Evolutionary conservation across 2,888 invertebrate species (phyloP).

Genomic region (Philonicus albiceps): DNA sequence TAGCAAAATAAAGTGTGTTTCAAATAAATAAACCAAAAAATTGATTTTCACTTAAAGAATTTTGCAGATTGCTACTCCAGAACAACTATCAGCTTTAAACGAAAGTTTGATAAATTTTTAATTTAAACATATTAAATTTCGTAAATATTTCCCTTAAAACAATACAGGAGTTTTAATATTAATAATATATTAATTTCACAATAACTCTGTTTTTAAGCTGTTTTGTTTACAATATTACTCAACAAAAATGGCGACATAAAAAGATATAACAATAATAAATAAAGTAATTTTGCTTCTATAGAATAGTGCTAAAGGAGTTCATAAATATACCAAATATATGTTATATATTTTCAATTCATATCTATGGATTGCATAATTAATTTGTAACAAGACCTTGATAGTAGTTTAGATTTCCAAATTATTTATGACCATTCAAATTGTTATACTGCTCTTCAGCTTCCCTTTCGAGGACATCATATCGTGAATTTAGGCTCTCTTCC

Average conservation of each 20-base stretch:
- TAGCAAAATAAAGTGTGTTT: no score
- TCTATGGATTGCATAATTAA: not conserved
- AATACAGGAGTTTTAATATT: not conserved
- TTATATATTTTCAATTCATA: not conserved
- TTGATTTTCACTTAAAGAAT: no score
- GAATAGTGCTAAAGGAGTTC: not conserved
- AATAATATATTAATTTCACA: not conserved
- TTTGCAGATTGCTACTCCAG: no score
- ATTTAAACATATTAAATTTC: no score
- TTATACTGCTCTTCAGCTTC: conserved; percentile 47
- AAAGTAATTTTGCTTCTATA: not conserved
- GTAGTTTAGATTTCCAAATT: not conserved
- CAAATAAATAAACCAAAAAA: no score
- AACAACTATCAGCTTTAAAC: no score
- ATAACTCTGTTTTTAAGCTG: not conserved
- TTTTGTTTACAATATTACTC: not conserved
- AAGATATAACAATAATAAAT: not conserved
- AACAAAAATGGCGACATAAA: not conserved
- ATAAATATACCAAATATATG: not conserved
- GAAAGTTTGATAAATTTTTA: no score
- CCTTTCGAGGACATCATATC: conserved; percentile 45
- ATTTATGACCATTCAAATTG: not conserved
- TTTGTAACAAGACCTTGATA: not conserved
- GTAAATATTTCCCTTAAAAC: not conserved
- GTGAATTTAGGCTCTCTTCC: conserved; percentile 44